phyloP scores from a whole-genome alignment of 1,140 invertebrate genomes.

The Drosophila insularis region DNA sequence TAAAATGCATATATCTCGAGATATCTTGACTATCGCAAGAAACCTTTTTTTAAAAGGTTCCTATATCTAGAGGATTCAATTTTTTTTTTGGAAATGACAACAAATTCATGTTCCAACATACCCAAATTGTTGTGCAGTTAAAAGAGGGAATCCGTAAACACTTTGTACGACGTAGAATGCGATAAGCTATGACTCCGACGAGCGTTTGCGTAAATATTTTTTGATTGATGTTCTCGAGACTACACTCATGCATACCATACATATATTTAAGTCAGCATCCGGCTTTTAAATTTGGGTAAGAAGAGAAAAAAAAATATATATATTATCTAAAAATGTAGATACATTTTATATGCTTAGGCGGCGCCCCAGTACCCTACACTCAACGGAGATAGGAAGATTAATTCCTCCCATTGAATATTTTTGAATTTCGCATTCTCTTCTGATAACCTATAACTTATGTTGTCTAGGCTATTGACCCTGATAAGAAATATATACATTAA shows the following conservation, averaged over 20 bases:
- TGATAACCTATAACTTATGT: neutral
- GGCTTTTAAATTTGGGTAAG: conserved; percentile 4
- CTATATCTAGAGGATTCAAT: too few species aligned
- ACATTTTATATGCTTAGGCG: neutral
- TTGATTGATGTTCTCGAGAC: conserved; percentile 4
- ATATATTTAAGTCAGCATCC: conserved; percentile 1
- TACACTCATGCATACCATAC: neutral
- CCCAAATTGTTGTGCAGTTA: neutral
- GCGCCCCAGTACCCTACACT: neutral
- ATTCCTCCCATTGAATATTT: neutral
- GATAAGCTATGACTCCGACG: conserved; percentile 16
- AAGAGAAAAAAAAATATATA: neutral
- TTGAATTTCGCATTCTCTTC: neutral
- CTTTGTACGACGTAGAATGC: conserved; percentile 7
- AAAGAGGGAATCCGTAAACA: neutral
- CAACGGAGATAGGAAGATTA: neutral
- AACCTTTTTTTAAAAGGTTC: too few species aligned
- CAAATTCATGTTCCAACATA: neutral
- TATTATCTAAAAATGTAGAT: conserved; percentile 1
- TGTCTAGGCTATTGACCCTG: neutral
- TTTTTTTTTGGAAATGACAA: too few species aligned
- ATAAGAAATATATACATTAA: neutral
- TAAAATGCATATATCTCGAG: too few species aligned
- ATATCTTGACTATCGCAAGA: too few species aligned
- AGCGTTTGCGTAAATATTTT: conserved; percentile 8